Evolutionary conservation across 2,113 vertebrate species (phyloP), one percentile per base, ranked within the genome.

Genomic region (Indicator maculatus): DNA sequence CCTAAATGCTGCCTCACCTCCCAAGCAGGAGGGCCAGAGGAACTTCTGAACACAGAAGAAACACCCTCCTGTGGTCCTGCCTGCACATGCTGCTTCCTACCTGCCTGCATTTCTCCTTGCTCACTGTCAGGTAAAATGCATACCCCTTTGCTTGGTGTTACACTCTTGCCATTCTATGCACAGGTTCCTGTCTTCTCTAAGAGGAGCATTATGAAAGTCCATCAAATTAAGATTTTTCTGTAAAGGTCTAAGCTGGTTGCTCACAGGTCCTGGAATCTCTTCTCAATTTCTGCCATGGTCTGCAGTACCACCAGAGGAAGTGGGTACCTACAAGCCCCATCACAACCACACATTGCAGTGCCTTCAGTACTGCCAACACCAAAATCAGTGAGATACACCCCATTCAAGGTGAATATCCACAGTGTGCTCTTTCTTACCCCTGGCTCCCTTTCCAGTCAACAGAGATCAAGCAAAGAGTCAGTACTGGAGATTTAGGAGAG

Each of bases 1-100:
- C 55, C 30, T 94, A 89, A 93, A 92, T 93, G 78, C 94, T 89
- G 90, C 91, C 86, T 93, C 31, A 4, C 50, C 67, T 89, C 71
- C 47, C 84, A n/a, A 18, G 50, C 81, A 79, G 70, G 81, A 88
- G 70, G 66, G 76, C 90, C 70, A 72, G n/a, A 70, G 90, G 89
- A 81, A 85, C 91, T 93, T 76, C 84, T 73, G 89, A 94, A 80
- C 6, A 19, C 0, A 0, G 44, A n/a, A 96, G 92, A 41, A 96
- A 88, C 83, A 73, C 67, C 74, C 41, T 4, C 52, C 74, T 0
- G 0, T 0, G 0, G 27, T 90, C 95, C 82, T 96, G 93, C 79
- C 92, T 20, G 20, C 83, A 93, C 93, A 80, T 2, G 90, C 93
- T 83, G 45, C 44, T 75, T 91, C 75, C 36, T 86, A 41, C 75